Percentiles rank a stretch among this genome's conserved stretches.
Conservation (phyloP, 2,113 vertebrate species). For the Alethe castanea region DNA sequence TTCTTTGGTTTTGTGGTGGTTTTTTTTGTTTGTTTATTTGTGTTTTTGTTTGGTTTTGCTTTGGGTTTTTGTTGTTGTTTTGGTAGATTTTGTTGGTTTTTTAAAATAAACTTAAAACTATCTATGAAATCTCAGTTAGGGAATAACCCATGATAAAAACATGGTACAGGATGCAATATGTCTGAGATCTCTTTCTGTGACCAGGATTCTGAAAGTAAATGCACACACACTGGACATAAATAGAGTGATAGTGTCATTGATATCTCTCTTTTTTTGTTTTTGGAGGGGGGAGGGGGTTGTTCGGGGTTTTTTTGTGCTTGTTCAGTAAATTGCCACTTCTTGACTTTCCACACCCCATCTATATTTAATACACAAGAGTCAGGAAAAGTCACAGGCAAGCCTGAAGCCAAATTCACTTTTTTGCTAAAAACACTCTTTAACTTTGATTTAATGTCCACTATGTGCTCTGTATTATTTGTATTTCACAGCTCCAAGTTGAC, state of each 20-base stretch:
- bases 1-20: neutral
- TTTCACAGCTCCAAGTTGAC: neutral
- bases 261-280: neutral
- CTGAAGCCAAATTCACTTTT: conserved; percentile 29
- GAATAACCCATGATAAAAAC: neutral
- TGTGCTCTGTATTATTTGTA: neutral
- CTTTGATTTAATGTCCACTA: neutral
- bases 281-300: too few species aligned
- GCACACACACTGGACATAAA: accelerated
- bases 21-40: neutral
- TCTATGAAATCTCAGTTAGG: neutral
- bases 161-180: neutral
- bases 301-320: neutral
- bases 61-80: neutral
- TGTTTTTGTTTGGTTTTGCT: neutral
- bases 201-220: neutral
- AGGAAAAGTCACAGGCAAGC: neutral
- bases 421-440: neutral
- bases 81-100: neutral
- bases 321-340: neutral
- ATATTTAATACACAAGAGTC: conserved; percentile 31
- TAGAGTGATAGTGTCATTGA: neutral
- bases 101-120: neutral
- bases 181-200: neutral
- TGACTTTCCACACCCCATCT: conserved; percentile 32